Evolutionary conservation across 2,797 vertebrate species (phyloP), one percentile per base, ranked within the genome.

Genomic region (Macrochelys suwanniensis): DNA sequence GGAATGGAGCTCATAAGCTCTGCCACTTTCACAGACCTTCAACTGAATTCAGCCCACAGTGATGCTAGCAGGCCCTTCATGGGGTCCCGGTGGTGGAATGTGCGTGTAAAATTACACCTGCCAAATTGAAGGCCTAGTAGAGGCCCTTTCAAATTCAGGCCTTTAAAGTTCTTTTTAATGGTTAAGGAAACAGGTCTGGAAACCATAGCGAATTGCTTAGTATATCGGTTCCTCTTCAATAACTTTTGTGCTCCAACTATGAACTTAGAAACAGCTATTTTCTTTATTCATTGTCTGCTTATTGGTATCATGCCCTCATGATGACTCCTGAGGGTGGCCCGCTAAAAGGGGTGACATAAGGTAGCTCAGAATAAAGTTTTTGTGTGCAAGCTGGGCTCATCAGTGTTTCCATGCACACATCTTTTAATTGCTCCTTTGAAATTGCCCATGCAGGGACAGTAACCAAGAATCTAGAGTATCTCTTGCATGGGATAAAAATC

Each of bases 301-400:
- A 97, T 98, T 98, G 92, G 94, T 98, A 97, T 96, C 95, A 87
- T 97, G 97, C 96, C 97, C 96, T 98, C 82, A 17, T 90, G 94
- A 95, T 97, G 97, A 97, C 97, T 97, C 97, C 59, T 82, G 11
- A 87, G 90, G 80, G 61, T 91, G 84, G 83, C 77, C 89, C 94
- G 81, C 97, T 98, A 95, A 97, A 97, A 96, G 97, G 97, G 97
- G 97, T 98, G 97, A 98, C 94, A 97, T 97, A 98, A 98, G 97
- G 97, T 97, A 97, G 97, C 97, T 90, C 95, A 97, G 96, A 97
- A 98, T 97, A 97, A 97, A 96, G 97, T 96, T 97, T 98, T 97
- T 97, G 97, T 98, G 97, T 97, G 93, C 95, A 96, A 94, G 97
- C 96, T 97, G 96, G 95, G 89, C 97, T 98, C 96, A 97, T 98